phyloP scores from a whole-genome alignment of 2,797 vertebrate species.

The Cercopithecus mitis region DNA sequence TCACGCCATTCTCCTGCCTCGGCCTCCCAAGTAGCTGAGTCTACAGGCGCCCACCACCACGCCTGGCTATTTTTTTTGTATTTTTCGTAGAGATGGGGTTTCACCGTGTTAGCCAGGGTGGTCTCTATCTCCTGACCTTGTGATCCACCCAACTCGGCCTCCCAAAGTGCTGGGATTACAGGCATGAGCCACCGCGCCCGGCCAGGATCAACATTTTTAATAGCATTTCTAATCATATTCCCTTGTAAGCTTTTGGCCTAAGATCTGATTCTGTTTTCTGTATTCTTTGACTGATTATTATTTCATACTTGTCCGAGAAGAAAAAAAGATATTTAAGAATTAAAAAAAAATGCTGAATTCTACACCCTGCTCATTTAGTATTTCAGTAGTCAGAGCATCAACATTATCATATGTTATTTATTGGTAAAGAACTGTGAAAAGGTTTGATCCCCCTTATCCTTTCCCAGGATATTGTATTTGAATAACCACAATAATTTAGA shows the following conservation, averaged over 20 bases:
- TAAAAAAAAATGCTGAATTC: slow-evolving; percentile 27
- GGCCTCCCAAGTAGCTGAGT: too few species aligned
- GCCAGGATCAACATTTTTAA: background rate
- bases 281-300: background rate
- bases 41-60: too few species aligned
- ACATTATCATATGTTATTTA: slow-evolving; percentile 32
- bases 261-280: background rate
- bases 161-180: too few species aligned
- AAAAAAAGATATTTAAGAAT: background rate
- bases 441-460: background rate
- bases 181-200: too few species aligned
- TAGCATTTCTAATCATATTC: background rate
- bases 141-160: too few species aligned
- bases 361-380: background rate
- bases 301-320: slow-evolving; percentile 7
- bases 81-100: too few species aligned
- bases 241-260: background rate
- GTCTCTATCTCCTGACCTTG: too few species aligned
- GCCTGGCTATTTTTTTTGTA: too few species aligned
- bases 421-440: slow-evolving; percentile 5
- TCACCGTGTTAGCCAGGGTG: too few species aligned
- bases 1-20: too few species aligned
- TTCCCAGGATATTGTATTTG: slow-evolving; percentile 28
- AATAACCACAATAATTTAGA: slow-evolving; percentile 25
- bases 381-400: background rate